Evolutionary conservation across 2,113 vertebrate species (phyloP), one percentile per base, ranked within the genome.

Genomic region (Cyprinodon variegatus): DNA sequence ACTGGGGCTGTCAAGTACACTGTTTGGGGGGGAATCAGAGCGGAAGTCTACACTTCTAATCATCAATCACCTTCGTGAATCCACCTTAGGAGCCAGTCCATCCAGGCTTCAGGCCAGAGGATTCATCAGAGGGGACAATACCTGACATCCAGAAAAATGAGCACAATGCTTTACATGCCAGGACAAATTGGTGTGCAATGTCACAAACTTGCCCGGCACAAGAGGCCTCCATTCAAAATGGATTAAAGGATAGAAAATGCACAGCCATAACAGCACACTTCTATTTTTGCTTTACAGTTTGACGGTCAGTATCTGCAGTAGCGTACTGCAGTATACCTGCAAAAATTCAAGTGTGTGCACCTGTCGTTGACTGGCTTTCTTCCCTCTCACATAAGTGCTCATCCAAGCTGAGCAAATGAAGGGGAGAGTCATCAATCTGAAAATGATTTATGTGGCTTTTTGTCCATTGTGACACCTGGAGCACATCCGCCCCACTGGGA

Each of bases 401-500:
- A 90, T 83, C 69, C 64, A 41, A 64, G 74, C 72, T 75, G 70
- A 84, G 75, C 82, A 77, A 70, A 80, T 84, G 75, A 83, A 78
- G 68, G 61, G 87, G 87, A 88, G 85, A 95, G 90, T 79, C 85
- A 92, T 88, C 90, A 86, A 87, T 81, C 90, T 90, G 84, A 92
- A 89, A 86, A 94, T 95, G 94, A 96, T 95, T 93, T 94, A 96
- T 95, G 88, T 89, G 60, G 29, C 86, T 82, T 84, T 89, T 86
- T 79, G 88, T 93, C 79, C 60, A 63, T 70, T 81, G 73, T 87
- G 83, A 70, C 87, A 86, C 88, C 86, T 83, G 76, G 82, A 87
- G 83, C 74, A 79, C 89, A 92, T 80, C 87, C 76, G 80, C 79
- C 79, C 89, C 37, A 0, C 65, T 84, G 92, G 88, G 82, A 80